Evolutionary conservation across 2,797 vertebrate species (phyloP), one percentile per base, ranked within the genome.

Genomic region (Sciurus vulgaris): DNA sequence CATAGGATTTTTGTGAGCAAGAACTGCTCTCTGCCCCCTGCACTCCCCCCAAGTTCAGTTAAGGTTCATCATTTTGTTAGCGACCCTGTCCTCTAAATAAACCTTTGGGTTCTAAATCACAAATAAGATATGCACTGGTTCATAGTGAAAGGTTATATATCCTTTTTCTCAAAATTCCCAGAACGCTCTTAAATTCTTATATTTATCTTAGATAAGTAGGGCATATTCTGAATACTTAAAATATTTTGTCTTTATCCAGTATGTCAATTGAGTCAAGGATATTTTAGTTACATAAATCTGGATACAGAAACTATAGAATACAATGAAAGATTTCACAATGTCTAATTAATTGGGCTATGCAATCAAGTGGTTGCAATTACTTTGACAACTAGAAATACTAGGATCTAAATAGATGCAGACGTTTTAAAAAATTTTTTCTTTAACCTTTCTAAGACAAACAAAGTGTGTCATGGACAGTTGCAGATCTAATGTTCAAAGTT

Each of bases 311-410:
- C 35, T 86, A 24, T 13, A 33, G 44, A 86, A 95, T 10, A 81
- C 47, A 85, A 93, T 83, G 41, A 81, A 90, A 89, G 9, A 86
- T 56, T 96, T 93, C 47, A 76, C 47, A 74, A 61, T 69, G 28
- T 72, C 61, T 54, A 67, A 86, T 76, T 79, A 84, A 94, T 56
- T 88, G 44, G 44, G 81, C 47, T 87, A 61, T 76, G 88, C 49
- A 93, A 95, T 84, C 35, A 91, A 91, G 94, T 33, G 30, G 72
- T 51, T 89, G 24, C 51, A 84, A 77, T 87, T 63, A 93, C 17
- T 63, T 10, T 87, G 78, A 86, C 18, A 89, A 76, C 35, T 93
- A 91, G 59, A 96, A 89, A 82, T 96, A 78, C 49, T 91, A 83
- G 44, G 28, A 69, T 73, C 33, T 54, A 96, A 93, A 87, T 74